Evolutionary conservation across 1,140 invertebrate species (phyloP).

Genomic region (Andrena cerasifolii): DNA sequence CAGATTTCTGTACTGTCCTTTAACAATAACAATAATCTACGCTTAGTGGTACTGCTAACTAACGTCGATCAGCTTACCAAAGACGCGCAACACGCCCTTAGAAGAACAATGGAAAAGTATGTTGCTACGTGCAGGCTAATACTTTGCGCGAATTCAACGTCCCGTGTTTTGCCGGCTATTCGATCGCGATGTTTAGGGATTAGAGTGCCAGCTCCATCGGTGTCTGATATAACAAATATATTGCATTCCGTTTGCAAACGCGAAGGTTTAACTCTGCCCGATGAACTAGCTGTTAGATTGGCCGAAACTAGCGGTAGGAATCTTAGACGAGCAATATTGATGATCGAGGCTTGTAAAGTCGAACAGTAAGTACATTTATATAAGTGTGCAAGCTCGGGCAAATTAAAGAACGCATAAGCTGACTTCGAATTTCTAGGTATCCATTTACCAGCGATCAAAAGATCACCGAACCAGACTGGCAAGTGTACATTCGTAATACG

Average conservation of each 20-base stretch:
- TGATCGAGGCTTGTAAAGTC: constrained; percentile 96
- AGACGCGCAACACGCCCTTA: constrained; percentile 98
- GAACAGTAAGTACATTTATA: constrained; percentile 86
- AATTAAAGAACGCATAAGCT: background rate
- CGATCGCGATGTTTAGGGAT: constrained; percentile 96
- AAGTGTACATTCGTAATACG: constrained; percentile 93
- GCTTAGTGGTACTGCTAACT: constrained; percentile 94
- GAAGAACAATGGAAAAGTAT: constrained; percentile 99
- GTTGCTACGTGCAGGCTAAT: constrained; percentile 97
- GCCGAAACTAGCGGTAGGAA: constrained; percentile 93
- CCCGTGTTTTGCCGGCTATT: constrained; percentile 97
- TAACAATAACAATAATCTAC: constrained; percentile 31
- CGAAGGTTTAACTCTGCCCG: constrained; percentile 91
- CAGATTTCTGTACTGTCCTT: background rate
- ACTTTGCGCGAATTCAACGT: constrained; percentile 96
- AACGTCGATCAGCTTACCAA: constrained; percentile 98
- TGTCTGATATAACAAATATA: constrained; percentile 89
- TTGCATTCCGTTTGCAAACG: constrained; percentile 90
- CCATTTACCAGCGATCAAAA: constrained; percentile 93
- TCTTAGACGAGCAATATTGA: constrained; percentile 95
- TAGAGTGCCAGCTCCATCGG: constrained; percentile 93
- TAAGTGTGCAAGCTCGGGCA: background rate
- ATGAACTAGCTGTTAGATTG: constrained; percentile 90
- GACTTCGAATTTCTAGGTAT: constrained; percentile 82
- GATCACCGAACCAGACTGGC: constrained; percentile 96